Base-by-base conservation (phyloP, 2,113 vertebrate species). In the Pampusana beccarii region DNA sequence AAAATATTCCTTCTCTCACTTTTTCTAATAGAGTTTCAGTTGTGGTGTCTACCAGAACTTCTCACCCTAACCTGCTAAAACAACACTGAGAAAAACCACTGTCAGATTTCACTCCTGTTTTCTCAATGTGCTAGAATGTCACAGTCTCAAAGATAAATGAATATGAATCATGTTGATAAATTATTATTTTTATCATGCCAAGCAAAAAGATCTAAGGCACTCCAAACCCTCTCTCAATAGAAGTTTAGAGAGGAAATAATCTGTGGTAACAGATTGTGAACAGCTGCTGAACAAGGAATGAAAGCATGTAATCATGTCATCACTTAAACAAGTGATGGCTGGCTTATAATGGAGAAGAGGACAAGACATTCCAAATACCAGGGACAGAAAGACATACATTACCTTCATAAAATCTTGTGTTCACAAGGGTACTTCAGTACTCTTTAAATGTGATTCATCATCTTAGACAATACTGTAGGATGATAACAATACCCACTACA, bases 261-360 rank as follows among this genome's bases (percentile, higher is more conserved):
- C 75, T 88, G 42, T 25, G 16, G 44, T 84, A 94, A 86, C 57
- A 88, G 78, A 77, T 42, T 95, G 67, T 75, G 88, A 97, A 91
- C 79, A 95, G 86, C 86, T 95, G 93, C 93, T 94, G 93, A 94
- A 90, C 88, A 88, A 95, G 66, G 86, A 96, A 90, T 46, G 9
- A 94, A 95, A 91, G 92, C 57, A 67, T 71, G 44, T 92, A 84
- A 94, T 92, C 80, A 54, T 79, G 94, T 88, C 80, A 96, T 51
- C 84, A 93, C 72, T 95, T 96, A 95, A 96, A 95, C 67, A 23
- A 60, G 60, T 75, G 51, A 91, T 90, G 86, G 33, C 34, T 95
- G 58, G 87, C 90, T 95, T 96, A 61, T 57, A 95, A 86, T n/a
- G 20, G 72, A 67, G 51, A 56, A 84, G 94, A 90, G 60, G 58